phyloP scores from a whole-genome alignment of 2,113 vertebrate species.

The Corythoichthys haematopterus region DNA sequence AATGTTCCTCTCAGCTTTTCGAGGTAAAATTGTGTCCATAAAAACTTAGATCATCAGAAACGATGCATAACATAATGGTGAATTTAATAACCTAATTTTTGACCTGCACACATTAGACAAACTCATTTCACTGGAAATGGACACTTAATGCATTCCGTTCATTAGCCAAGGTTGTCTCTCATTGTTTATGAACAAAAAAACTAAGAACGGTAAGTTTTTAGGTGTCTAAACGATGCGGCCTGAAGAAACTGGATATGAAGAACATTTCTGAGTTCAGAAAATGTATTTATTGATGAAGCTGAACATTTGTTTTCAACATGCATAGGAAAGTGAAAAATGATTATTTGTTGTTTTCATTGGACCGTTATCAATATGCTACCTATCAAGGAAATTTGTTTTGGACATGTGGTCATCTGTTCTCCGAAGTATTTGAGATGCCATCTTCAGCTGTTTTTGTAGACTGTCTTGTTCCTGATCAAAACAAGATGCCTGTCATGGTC shows the following conservation, averaged over 20 bases:
- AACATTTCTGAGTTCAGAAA: background rate
- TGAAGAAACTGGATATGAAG: background rate
- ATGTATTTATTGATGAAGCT: background rate
- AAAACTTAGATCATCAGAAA: background rate
- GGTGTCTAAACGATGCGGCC: background rate
- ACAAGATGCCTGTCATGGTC: background rate
- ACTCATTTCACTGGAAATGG: background rate
- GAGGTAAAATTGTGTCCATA: background rate
- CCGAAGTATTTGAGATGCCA: background rate
- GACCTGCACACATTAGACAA: background rate
- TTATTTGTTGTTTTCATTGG: background rate
- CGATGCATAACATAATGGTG: background rate
- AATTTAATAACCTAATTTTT: background rate
- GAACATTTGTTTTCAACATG: background rate
- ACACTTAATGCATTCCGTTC: background rate
- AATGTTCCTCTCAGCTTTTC: background rate
- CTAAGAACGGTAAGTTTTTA: background rate
- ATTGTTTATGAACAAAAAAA: background rate
- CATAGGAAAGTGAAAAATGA: background rate
- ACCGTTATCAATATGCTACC: background rate
- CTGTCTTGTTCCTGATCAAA: background rate
- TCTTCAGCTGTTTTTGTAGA: background rate
- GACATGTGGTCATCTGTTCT: background rate
- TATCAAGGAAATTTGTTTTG: background rate
- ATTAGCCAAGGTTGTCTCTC: background rate